These are phyloP conservation scores for Nemapogon koenigi DNA, from an alignment of 2,888 invertebrate genomes.

Conservation along the genomic window DNA sequence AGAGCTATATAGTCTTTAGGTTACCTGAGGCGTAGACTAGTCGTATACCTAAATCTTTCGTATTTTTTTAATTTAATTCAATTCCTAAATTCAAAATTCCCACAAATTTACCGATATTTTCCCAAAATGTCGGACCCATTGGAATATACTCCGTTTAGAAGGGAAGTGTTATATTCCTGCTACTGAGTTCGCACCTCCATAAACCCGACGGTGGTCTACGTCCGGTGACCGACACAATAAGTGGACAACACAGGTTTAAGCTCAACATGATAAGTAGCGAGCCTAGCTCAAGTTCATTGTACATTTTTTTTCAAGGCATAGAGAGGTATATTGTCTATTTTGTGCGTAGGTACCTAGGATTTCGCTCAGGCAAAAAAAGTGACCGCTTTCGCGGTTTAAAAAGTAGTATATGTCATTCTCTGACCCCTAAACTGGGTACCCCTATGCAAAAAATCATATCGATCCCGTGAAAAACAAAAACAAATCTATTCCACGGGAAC, in stretches of 20 bases:
- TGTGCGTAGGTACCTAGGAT: neutral
- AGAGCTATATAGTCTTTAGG: too few species aligned
- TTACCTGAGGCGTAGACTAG: neutral
- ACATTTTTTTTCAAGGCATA: neutral
- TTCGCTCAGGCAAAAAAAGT: too few species aligned
- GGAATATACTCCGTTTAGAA: constrained; percentile 1
- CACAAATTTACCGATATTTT: neutral
- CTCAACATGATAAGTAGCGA: too few species aligned
- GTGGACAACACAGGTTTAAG: too few species aligned
- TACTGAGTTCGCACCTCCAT: constrained; percentile 13
- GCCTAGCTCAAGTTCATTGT: neutral
- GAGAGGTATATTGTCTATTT: neutral
- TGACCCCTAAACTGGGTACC: too few species aligned
- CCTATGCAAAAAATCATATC: too few species aligned
- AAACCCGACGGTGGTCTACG: constrained; percentile 14
- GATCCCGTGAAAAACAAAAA: too few species aligned
- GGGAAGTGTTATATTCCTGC: constrained; percentile 9
- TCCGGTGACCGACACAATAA: constrained; percentile 1
- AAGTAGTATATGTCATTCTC: too few species aligned
- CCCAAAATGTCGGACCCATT: constrained; percentile 3
- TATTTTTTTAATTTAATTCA: neutral
- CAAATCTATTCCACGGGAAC: too few species aligned
- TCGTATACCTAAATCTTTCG: neutral
- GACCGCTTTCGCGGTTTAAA: too few species aligned
- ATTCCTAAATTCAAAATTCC: neutral